A percentile compares a stretch with the other conserved stretches of the same genome.
phyloP scores from a whole-genome alignment of 1,140 invertebrate genomes.

The Bactericera cockerelli region DNA sequence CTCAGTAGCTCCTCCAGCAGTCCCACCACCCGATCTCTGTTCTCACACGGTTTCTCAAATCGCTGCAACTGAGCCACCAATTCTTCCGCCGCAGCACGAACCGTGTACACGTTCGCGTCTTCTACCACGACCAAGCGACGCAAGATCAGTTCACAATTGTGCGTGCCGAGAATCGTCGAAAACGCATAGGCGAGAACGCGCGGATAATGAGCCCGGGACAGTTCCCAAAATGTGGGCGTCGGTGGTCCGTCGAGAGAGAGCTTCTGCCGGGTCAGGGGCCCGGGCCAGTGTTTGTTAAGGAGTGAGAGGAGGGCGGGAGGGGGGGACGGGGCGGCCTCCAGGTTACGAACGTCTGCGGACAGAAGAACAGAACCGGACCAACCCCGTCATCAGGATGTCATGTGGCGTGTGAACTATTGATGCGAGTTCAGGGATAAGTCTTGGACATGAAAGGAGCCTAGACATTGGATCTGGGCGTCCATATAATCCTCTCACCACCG shows the following conservation, averaged over 20 bases:
- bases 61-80: neutral
- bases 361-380: neutral
- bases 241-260: slow-evolving; percentile 40
- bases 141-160: slow-evolving; percentile 5
- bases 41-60: neutral
- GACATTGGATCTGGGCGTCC: too few relatives aligned
- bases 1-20: neutral
- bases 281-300: slow-evolving; percentile 33
- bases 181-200: slow-evolving; percentile 5
- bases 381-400: too few relatives aligned
- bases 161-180: neutral
- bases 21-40: neutral
- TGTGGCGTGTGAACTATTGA: too few relatives aligned
- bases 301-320: neutral
- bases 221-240: slow-evolving; percentile 27
- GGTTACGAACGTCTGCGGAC: neutral
- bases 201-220: slow-evolving; percentile 8
- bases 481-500: too few relatives aligned
- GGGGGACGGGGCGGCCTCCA: neutral
- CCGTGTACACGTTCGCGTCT: slow-evolving; percentile 8
- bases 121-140: slow-evolving; percentile 6
- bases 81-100: slow-evolving; percentile 1
- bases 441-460: too few relatives aligned
- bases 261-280: slow-evolving; percentile 43
- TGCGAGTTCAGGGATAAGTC: too few relatives aligned